Evolutionary conservation across 2,113 vertebrate species (phyloP).

Genomic region (Nannospalax galili): DNA sequence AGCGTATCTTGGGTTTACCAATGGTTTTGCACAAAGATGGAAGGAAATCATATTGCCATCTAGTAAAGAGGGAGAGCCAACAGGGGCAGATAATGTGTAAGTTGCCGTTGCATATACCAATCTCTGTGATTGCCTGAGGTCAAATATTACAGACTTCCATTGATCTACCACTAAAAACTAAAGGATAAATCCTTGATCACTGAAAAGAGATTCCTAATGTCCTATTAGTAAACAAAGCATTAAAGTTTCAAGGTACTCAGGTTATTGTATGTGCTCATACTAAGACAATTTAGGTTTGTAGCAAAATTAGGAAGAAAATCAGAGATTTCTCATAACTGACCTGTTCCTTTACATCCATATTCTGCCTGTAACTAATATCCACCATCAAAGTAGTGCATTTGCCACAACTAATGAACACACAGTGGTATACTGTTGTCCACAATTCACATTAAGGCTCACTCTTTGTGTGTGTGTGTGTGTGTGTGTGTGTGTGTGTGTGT

Average conservation of each 20-base stretch:
- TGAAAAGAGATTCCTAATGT: background rate
- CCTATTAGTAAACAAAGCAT: slow-evolving; percentile 2
- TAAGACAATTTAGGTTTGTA: background rate
- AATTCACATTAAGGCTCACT: background rate
- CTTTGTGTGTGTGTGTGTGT: background rate
- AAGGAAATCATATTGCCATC: background rate
- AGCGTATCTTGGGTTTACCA: background rate
- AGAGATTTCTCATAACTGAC: background rate
- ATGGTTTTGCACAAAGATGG: background rate
- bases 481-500: background rate
- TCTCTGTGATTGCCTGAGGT: background rate
- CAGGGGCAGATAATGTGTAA: background rate
- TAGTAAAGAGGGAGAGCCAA: background rate
- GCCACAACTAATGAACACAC: no score
- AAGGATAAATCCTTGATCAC: background rate
- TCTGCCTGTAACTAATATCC: background rate
- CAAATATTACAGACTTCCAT: background rate
- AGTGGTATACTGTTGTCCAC: background rate
- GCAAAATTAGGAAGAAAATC: background rate
- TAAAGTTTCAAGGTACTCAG: background rate
- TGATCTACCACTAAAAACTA: background rate
- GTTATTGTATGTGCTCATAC: background rate
- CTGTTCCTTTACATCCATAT: background rate
- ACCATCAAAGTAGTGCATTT: no score
- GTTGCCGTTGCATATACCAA: background rate